A percentile compares a stretch with the other conserved stretches of the same genome.
Conservation (phyloP, 2,113 vertebrate species). For the Scomber scombrus region DNA sequence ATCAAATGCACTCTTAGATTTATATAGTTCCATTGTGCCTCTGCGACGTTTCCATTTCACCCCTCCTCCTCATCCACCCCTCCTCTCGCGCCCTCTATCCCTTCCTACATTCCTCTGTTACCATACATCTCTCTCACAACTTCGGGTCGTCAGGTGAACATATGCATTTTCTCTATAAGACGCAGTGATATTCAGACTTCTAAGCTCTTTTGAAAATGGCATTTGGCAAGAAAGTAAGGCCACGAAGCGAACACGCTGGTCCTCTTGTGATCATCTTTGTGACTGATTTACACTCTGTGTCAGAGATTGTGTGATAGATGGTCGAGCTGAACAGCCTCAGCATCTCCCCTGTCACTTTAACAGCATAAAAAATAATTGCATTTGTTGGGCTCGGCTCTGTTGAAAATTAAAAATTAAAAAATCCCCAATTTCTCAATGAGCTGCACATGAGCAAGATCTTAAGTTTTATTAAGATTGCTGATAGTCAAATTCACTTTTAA, state of each 20-base stretch:
- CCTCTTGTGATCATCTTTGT: constrained; percentile 32
- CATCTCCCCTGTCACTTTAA: constrained; percentile 61
- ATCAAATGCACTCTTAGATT: constrained; percentile 76
- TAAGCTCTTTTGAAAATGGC: constrained; percentile 54
- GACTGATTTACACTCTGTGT: constrained; percentile 68
- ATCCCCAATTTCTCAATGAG: constrained; percentile 39
- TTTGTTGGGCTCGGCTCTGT: constrained; percentile 32
- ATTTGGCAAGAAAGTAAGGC: constrained; percentile 41
- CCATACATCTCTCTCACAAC: constrained; percentile 24
- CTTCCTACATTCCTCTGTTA: constrained; percentile 32
- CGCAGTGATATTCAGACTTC: constrained; percentile 55
- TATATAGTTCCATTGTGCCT: constrained; percentile 72
- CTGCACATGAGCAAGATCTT: constrained; percentile 16
- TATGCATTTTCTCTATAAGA: constrained; percentile 61
- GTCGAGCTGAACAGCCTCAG: constrained; percentile 34
- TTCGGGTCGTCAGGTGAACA: constrained; percentile 56
- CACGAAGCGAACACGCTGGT: neutral
- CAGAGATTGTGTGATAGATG: constrained; percentile 64
- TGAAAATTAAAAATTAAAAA: constrained; percentile 31
- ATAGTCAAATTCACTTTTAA: neutral
- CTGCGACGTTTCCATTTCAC: constrained; percentile 57
- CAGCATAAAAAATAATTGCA: constrained; percentile 63
- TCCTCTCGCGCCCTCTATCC: constrained; percentile 17
- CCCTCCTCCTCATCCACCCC: constrained; percentile 18
- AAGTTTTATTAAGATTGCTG: constrained; percentile 31